Evolutionary conservation across 2,888 invertebrate genomes (phyloP), one percentile per base, ranked within the genome.

Genomic region (Coelogynopora nodosa): DNA sequence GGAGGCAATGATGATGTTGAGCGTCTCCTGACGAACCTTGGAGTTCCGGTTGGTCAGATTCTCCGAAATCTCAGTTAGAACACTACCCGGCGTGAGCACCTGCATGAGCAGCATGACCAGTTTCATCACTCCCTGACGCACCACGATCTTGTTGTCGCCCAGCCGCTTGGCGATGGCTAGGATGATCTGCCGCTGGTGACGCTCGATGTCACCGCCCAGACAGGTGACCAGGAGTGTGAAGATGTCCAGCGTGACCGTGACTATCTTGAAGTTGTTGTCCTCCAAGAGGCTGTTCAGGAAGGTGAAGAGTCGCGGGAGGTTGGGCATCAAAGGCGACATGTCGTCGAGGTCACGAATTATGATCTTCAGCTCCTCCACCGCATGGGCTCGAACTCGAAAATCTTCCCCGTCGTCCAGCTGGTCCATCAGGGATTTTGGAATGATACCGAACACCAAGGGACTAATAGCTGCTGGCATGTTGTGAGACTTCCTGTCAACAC

Each of bases 1-100:
- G 2, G 95, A 94, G 88, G 94, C 95, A 90, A 95, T 95, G 84
- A 95, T 93, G 89, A 95, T 94, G 91, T 95, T 95, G 5, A 95
- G 91, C 0, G 94, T 94, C 90, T 95, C 95, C 91, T 95, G 95
- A 86, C 95, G 93, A 87, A 95, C 94, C 93, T 94, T 90, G 0
- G 93, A 92, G 88, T 92, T 93, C 87, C 91, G 90, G 88, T 93
- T 91, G 49, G 91, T 90, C 67, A 93, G 90, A 88, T 93, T 93
- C 84, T 93, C 93, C 86, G 93, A 91, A 67, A 94, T 90, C 88
- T 93, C 92, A 87, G 93, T 92, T n/a, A 94, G 89, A 31, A 94
- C 93, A n/a, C 92, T 90, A 87, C 93, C 92, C 0, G 94, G 93
- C 81, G 92, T 90, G 27, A 93, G 91, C 81, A 92, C 90, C 67